Evolutionary conservation across 1,140 invertebrate species (phyloP).

Genomic region (Nasonia vitripennis): DNA sequence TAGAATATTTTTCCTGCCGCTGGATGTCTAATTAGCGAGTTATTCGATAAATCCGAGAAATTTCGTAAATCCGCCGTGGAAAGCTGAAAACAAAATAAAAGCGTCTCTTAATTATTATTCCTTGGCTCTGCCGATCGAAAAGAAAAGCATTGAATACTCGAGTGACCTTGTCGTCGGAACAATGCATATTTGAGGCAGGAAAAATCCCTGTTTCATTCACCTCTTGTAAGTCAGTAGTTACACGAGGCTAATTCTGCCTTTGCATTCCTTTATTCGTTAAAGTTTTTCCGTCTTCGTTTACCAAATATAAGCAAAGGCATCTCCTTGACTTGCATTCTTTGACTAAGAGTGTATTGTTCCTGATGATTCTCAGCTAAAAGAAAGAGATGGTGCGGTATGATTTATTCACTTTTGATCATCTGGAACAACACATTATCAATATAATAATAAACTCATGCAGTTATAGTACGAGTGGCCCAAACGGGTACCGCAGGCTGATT

Average conservation of each 20-base stretch:
- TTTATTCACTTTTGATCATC: slow-evolving; percentile 50
- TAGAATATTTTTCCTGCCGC: too few relatives aligned
- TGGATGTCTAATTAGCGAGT: background rate
- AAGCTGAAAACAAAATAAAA: background rate
- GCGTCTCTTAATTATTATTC: slow-evolving; percentile 22
- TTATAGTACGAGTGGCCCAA: too few relatives aligned
- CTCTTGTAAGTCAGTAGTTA: slow-evolving; percentile 23
- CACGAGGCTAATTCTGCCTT: slow-evolving; percentile 40
- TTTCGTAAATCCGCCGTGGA: background rate
- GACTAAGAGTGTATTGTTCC: slow-evolving; percentile 16
- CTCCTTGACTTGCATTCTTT: background rate
- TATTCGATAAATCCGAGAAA: slow-evolving; percentile 4
- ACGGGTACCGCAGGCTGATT: too few relatives aligned
- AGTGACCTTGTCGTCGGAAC: slow-evolving; percentile 24
- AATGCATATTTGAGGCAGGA: slow-evolving; percentile 43
- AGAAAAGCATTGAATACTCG: slow-evolving; percentile 4
- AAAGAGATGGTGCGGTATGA: slow-evolving; percentile 21
- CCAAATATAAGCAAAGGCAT: slow-evolving; percentile 51
- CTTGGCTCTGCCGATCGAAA: background rate
- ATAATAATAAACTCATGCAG: background rate
- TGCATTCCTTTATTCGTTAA: slow-evolving; percentile 27
- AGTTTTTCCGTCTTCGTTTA: background rate
- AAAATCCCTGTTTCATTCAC: background rate
- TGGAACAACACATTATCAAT: too few relatives aligned
- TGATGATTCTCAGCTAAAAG: slow-evolving; percentile 16